Evolutionary conservation across 2,888 invertebrate species (phyloP), one percentile per base, ranked within the genome.

Genomic region (Oxyteleia sp.): DNA sequence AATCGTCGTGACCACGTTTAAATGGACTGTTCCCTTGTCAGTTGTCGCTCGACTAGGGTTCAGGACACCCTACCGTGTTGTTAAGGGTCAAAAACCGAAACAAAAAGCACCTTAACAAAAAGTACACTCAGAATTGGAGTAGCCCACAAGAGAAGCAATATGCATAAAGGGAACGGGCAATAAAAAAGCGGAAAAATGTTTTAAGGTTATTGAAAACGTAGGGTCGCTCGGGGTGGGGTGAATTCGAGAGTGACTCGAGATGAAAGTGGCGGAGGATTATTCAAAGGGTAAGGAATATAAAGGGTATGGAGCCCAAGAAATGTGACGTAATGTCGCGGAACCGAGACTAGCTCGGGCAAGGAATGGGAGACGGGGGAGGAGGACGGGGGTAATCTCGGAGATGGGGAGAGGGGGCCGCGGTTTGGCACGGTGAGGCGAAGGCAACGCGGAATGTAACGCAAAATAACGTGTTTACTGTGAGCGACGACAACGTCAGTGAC

Each of bases 381-480:
- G 55, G 23, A 59, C 15, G 41, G n/a, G n/a, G n/a, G n/a, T n/a
- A n/a, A 64, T 23, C 1, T 10, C 32, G 1, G 47, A n/a, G 45
- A 5, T 4, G 18, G 5, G 26, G 26, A 20, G 23, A 10, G 10
- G 16, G 35, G 23, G 15, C 13, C 76, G 78, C 74, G 78, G 69
- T 83, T 83, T 79, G 75, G 79, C 79, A 79, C 64, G 79, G 38
- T 38, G 55, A 61, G 68, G 49, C 38, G 29, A 38, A 55, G 45
- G 43, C 29, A 43, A 41, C 45, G 20, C 55, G 83, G 79, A 79
- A 84, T 80, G 84, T 64, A 80, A 84, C 84, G 64, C 80, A 84
- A 80, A 80, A 80, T 84, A 80, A 80, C 75, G 84, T 79, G 84
- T 75, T 84, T 69, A 75, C 75, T 43, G 79, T 53, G 79, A 71